Base-by-base conservation (phyloP, 2,797 vertebrate genomes). In the Australoheros facetus region DNA sequence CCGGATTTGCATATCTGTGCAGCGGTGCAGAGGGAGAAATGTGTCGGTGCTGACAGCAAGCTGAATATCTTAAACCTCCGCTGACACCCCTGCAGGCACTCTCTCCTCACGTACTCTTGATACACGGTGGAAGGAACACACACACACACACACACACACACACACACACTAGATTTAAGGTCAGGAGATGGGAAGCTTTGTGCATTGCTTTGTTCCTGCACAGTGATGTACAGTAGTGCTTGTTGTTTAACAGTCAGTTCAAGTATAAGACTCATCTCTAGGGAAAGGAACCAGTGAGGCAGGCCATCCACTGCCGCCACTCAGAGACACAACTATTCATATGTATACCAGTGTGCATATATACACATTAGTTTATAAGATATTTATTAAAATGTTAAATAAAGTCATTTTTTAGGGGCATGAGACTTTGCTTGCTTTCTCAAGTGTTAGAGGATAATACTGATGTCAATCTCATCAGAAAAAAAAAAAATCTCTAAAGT, bases 1-100 rank as follows among this genome's bases (percentile, higher is more conserved):
- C 87, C 74, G 85, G 89, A 96, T 96, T 96, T 95, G 95, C 95
- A 96, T 96, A 95, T 94, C 92, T 95, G 95, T 95, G 94, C 94
- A 95, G 95, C 90, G 88, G 93, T 92, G 95, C 94, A 95, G 91
- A 93, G 93, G 95, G 93, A 95, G 94, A 96, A 95, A 96, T 95
- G 95, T 95, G 95, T 95, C 93, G 90, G 93, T 78, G 92, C 94
- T 95, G 95, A 95, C 95, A 95, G 95, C 91, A 91, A 92, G 92
- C 93, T 92, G 94, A 95, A 95, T 95, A 95, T 95, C 91, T 95
- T 94, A 94, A 94, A 94, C 92, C 93, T 90, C 82, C 79, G 34
- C 87, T 94, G 94, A 95, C 93, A 93, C 84, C 90, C 89, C 93
- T 92, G 90, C 94, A 93, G 93, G 93, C 93, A 82, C 86, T 90